These are phyloP conservation scores for Neotoxoptera formosana DNA, from an alignment of 1,140 invertebrate genomes.

Conservation along the genomic window DNA sequence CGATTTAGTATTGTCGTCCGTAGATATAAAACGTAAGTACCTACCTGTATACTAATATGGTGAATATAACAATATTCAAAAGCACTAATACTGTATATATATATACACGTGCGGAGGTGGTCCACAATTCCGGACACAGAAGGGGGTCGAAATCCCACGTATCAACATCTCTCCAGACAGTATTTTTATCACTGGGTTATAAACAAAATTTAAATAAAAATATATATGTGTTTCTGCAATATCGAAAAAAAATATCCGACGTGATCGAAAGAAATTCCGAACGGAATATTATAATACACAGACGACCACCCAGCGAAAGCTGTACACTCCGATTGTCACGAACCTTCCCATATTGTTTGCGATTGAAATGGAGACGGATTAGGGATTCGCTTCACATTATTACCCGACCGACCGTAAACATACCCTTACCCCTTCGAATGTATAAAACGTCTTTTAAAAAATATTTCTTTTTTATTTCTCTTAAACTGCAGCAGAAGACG, in stretches of 20 bases:
- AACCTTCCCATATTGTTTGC: constrained; percentile 41
- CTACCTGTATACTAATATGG: neutral
- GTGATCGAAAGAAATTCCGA: neutral
- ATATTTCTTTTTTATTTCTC: neutral
- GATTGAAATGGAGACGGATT: constrained; percentile 48
- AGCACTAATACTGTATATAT: neutral
- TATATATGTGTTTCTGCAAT: neutral
- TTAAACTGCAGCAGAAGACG: no score
- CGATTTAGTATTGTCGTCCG: neutral
- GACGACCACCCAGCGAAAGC: constrained; percentile 26
- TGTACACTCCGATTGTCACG: constrained; percentile 44
- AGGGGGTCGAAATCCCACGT: constrained; percentile 37
- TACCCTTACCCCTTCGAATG: neutral
- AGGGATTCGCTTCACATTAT: constrained; percentile 20
- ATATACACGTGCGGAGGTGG: neutral
- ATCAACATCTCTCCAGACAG: neutral
- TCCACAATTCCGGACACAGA: neutral
- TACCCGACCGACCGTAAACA: constrained; percentile 43
- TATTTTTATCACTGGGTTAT: constrained; percentile 28
- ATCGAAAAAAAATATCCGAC: constrained; percentile 23
- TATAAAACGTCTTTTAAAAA: neutral
- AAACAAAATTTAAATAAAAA: constrained; percentile 33
- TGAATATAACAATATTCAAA: constrained; percentile 21
- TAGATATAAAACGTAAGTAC: neutral
- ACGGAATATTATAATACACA: neutral